Conservation (phyloP, 2,888 invertebrate species). For the Pseudococcus viburni region DNA sequence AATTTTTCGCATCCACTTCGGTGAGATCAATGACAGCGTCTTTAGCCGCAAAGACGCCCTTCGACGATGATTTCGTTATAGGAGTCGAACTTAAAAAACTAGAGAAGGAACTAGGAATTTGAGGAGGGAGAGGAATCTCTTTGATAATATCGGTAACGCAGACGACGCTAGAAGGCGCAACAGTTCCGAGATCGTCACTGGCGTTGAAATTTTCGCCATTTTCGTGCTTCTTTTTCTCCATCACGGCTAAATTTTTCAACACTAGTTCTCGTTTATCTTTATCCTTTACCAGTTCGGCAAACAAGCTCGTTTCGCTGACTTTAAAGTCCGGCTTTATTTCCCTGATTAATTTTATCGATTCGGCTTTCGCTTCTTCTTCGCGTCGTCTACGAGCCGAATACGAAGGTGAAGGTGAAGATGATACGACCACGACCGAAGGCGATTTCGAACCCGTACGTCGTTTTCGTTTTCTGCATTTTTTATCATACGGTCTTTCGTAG, state of each 20-base stretch:
- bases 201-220: not conserved
- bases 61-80: constrained; percentile 29
- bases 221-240: constrained; percentile 75
- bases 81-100: constrained; percentile 60
- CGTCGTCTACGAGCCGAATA: constrained; percentile 33
- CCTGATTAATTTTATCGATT: constrained; percentile 67
- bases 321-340: constrained; percentile 77
- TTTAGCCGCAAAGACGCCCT: not conserved
- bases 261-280: constrained; percentile 86
- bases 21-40: constrained; percentile 45
- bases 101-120: constrained; percentile 65
- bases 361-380: constrained; percentile 32
- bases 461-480: constrained; percentile 43
- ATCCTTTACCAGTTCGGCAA: constrained; percentile 90
- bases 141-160: constrained; percentile 60
- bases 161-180: constrained; percentile 55
- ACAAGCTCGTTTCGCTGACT: constrained; percentile 89
- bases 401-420: constrained; percentile 58
- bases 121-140: constrained; percentile 64
- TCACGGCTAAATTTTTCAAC: constrained; percentile 72
- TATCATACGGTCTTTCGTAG: constrained; percentile 32
- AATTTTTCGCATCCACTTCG: constrained; percentile 10
- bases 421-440: constrained; percentile 50
- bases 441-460: constrained; percentile 41
- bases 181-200: not conserved